A percentile compares a stretch with the other conserved stretches of the same genome.
Conservation (phyloP, 2,888 invertebrate species). For the Therioaphis trifolii region DNA sequence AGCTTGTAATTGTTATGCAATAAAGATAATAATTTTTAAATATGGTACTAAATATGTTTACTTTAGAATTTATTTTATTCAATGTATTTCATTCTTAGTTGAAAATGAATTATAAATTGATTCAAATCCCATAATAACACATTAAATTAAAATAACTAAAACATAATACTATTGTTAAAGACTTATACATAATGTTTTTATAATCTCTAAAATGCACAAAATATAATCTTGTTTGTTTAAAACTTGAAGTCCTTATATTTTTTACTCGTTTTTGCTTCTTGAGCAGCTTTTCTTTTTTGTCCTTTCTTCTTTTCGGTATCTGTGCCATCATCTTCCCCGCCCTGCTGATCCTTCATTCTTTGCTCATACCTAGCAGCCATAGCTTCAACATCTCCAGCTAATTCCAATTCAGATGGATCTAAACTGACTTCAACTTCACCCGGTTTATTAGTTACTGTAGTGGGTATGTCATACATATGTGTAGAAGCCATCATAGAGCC, state of each 20-base stretch:
- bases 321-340: conserved; percentile 37
- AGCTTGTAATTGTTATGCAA: not conserved
- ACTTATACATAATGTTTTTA: conserved; percentile 17
- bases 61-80: not conserved
- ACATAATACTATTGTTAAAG: not conserved
- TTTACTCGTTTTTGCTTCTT: conserved; percentile 89
- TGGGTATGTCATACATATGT: conserved; percentile 95
- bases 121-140: not conserved
- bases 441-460: conserved; percentile 72
- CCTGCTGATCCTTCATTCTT: conserved; percentile 90
- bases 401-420: conserved; percentile 96
- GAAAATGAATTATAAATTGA: not conserved
- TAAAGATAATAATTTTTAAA: not conserved
- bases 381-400: conserved; percentile 87
- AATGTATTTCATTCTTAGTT: not conserved
- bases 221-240: conserved; percentile 70
- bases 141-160: not conserved
- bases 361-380: conserved; percentile 97
- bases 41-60: not conserved
- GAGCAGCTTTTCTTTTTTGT: conserved; percentile 88
- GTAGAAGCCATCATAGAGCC: conserved; percentile 98
- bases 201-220: conserved; percentile 27
- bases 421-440: conserved; percentile 92
- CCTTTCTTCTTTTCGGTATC: conserved; percentile 79
- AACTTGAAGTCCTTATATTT: conserved; percentile 99